phyloP scores from a whole-genome alignment of 2,797 vertebrate species.

The Leucoraja ocellata region DNA sequence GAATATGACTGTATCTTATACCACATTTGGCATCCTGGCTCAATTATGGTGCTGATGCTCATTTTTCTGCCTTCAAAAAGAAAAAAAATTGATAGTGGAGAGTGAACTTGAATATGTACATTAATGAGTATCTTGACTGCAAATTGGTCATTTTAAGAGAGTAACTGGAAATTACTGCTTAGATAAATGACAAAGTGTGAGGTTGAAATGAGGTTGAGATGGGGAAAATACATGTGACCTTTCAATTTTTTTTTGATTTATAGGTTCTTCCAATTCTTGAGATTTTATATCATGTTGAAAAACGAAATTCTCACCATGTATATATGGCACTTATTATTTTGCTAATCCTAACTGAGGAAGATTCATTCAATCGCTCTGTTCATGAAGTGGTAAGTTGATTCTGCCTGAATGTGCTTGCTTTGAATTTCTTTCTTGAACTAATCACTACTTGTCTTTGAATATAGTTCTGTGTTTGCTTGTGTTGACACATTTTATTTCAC shows the following conservation, averaged over 20 bases:
- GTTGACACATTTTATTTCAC: neutral
- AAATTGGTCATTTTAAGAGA: neutral
- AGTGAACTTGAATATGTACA: neutral
- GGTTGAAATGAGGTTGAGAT: neutral
- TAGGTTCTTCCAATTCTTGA: constrained; percentile 95
- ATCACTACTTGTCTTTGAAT: neutral
- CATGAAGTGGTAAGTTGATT: constrained; percentile 84
- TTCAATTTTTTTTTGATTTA: constrained; percentile 26
- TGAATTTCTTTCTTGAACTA: neutral
- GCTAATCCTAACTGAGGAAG: constrained; percentile 93
- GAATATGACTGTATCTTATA: neutral
- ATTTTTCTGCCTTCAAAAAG: neutral
- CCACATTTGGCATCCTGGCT: neutral
- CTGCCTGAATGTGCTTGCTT: neutral
- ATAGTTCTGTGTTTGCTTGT: neutral
- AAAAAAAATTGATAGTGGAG: neutral
- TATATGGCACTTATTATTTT: constrained; percentile 98
- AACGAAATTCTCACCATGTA: constrained; percentile 94
- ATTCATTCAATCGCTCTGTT: constrained; percentile 90
- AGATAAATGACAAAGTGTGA: neutral
- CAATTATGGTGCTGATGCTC: neutral
- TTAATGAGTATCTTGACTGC: neutral
- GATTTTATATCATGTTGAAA: constrained; percentile 91
- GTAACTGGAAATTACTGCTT: neutral
- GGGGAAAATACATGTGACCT: neutral